phyloP scores from a whole-genome alignment of 53 echinoderm and acorn worm genomes.

The Temnopleurus reevesii region DNA sequence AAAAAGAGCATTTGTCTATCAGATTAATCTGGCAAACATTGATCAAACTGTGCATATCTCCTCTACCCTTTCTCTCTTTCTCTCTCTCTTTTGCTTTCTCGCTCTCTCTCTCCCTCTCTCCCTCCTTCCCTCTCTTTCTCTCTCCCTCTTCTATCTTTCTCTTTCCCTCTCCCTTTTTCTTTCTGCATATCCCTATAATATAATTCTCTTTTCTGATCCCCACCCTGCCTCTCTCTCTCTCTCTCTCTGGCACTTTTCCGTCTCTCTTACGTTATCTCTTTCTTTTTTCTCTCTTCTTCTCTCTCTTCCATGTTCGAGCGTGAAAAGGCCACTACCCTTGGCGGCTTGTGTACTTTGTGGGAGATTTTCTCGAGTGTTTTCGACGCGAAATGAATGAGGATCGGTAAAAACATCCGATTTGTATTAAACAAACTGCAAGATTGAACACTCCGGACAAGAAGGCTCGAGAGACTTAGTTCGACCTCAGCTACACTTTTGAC shows the following conservation, averaged over 20 bases:
- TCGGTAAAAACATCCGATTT: conserved; percentile 56
- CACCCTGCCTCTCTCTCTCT: background rate
- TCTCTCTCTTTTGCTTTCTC: background rate
- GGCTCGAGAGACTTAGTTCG: background rate
- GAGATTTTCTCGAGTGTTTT: conserved; percentile 58
- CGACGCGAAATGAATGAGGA: conserved; percentile 39
- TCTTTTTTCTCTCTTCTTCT: background rate
- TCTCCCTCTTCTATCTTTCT: background rate
- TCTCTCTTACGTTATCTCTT: background rate
- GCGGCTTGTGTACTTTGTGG: conserved; percentile 26
- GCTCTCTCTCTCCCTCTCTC: background rate
- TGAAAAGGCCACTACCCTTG: conserved; percentile 4
- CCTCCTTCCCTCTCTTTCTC: background rate
- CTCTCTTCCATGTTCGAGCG: background rate
- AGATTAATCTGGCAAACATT: conserved; percentile 57
- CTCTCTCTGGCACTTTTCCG: background rate
- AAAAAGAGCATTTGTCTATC: conserved; percentile 43
- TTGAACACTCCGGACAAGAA: background rate
- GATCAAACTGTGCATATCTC: background rate
- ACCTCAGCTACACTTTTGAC: conserved; percentile 16
- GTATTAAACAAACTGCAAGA: conserved; percentile 18
- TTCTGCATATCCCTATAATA: too few relatives aligned
- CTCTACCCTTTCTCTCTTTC: background rate
- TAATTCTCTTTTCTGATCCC: too few relatives aligned
- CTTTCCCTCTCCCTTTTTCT: background rate